Conservation (phyloP, 2,113 vertebrate genomes). For the Sakesphorus luctuosus region DNA sequence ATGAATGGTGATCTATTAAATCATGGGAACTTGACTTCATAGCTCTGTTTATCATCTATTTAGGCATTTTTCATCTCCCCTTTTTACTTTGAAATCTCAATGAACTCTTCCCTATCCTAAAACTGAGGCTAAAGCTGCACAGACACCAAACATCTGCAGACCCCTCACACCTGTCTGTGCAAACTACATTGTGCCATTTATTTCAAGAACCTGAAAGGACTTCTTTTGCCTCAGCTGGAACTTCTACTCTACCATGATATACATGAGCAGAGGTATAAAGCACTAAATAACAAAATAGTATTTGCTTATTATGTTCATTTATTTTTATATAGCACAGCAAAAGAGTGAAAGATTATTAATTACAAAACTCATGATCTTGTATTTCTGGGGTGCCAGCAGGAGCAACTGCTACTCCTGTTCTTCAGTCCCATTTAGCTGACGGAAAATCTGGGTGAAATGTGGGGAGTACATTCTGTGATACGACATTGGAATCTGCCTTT, state of each 20-base stretch:
- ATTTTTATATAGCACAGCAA: neutral
- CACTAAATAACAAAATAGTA: neutral
- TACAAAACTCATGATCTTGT: neutral
- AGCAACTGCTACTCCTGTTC: accelerated
- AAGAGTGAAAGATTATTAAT: neutral
- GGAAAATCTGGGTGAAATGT: neutral
- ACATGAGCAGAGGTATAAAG: neutral
- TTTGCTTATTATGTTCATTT: neutral
- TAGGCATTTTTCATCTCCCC: neutral
- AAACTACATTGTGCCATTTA: neutral
- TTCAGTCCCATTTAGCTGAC: neutral
- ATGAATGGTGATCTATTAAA: neutral
- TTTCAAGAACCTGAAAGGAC: neutral
- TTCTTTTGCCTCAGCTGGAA: neutral
- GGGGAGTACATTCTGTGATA: neutral
- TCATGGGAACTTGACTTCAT: neutral
- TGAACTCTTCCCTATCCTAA: neutral
- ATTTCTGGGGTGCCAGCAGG: neutral
- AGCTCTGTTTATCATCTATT: neutral
- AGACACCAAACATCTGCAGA: neutral
- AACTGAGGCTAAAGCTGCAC: neutral
- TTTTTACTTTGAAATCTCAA: neutral
- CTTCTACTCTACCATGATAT: neutral
- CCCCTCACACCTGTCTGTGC: accelerated
- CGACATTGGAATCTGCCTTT: neutral